Base-by-base conservation (phyloP, 2,888 invertebrate genomes). In the Pasiphila rectangulata region DNA sequence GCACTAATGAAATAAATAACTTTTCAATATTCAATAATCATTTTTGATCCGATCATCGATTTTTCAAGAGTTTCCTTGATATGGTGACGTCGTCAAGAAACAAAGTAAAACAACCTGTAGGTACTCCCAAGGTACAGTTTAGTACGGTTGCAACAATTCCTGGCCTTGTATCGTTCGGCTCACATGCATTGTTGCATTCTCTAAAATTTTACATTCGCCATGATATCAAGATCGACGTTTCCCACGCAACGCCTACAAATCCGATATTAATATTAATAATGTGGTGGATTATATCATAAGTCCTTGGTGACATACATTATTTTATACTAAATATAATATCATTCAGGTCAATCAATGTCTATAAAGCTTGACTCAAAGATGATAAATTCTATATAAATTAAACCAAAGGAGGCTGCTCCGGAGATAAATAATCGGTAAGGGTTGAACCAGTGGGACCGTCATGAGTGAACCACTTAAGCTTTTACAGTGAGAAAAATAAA, bases 171-270 rank as follows among this genome's bases (percentile, higher is more conserved):
- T 46, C 20, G 43, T 29, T 34, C 36, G 29, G 49, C 54, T 59
- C 48, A 51, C 49, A 56, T 58, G 56, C 54, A 56, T 55, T 60
- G 56, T 56, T 56, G 61, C 59, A 62, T 59, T 62, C 57, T 54
- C 52, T 56, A 5, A 56, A 52, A 56, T 47, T 54, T 56, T 41
- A 51, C 53, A 40, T 42, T 48, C 37, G 15, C 25, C 16, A 2
- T 32, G 42, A 40, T 51, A 56, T 59, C 55, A 55, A 59, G 56
- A 59, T 53, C 36, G 46, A 46, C 42, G 46, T 32, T 56, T 59
- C 47, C 29, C 58, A 59, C 56, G 54, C 56, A 37, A 52, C 34
- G 21, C 44, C 46, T 38, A 44, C 32, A 36, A 34, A 32, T 38
- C 29, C 21, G n/a, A 20, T 25, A 44, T 40, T 38, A 37, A 29